A percentile compares a stretch with the other conserved stretches of the same genome.
Conservation (phyloP, 53 echinoderm and acorn worm genomes). For the Glandiceps talaboti region DNA sequence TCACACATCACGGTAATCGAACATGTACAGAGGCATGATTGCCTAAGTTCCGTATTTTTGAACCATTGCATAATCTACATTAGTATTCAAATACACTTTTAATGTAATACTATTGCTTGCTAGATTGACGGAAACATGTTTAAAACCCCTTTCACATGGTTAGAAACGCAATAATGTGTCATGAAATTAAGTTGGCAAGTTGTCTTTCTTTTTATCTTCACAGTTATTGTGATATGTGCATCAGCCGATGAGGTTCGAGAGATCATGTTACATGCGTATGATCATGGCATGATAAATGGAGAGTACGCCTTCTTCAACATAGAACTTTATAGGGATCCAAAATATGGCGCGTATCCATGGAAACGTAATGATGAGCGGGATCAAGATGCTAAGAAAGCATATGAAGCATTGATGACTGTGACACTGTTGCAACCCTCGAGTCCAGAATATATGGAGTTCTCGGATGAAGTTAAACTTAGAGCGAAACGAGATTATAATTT, state of each 20-base stretch:
- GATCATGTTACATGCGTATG: slow-evolving; percentile 58
- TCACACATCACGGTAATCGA: too few species aligned
- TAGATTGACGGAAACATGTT: too few species aligned
- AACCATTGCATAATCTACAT: too few species aligned
- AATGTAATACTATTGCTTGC: too few species aligned
- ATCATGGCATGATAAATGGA: slow-evolving; percentile 59
- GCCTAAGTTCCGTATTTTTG: too few species aligned
- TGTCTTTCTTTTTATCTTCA: too few species aligned
- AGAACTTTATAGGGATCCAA: slow-evolving; percentile 37
- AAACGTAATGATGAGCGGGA: slow-evolving; percentile 56
- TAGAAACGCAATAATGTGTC: too few species aligned
- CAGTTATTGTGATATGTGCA: slow-evolving; percentile 74
- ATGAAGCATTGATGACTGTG: slow-evolving; percentile 44
- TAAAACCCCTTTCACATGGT: too few species aligned
- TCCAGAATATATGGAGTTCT: slow-evolving; percentile 42
- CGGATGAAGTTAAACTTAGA: slow-evolving; percentile 40
- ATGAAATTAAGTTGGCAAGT: too few species aligned
- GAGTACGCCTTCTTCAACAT: slow-evolving; percentile 89
- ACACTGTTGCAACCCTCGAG: slow-evolving; percentile 3
- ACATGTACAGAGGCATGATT: too few species aligned
- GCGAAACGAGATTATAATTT: slow-evolving; percentile 53
- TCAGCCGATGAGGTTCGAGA: slow-evolving; percentile 54
- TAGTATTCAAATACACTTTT: too few species aligned
- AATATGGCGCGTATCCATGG: slow-evolving; percentile 66
- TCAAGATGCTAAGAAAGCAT: slow-evolving; percentile 57